Evolutionary conservation across 1,140 invertebrate genomes (phyloP), one percentile per base, ranked within the genome.

Genomic region (Cyclina sinensis): DNA sequence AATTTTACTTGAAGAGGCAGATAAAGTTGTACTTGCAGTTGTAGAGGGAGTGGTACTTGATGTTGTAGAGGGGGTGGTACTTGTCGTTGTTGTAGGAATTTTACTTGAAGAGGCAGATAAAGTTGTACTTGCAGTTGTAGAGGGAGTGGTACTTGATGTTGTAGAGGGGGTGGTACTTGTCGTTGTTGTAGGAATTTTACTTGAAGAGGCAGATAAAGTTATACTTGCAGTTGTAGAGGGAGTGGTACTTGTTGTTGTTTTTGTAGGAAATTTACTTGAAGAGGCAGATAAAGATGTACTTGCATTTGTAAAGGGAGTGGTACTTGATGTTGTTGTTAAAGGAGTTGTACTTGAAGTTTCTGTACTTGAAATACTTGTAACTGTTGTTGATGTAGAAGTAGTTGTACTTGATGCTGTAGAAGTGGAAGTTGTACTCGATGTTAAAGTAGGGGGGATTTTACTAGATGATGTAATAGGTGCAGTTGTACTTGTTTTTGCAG

Each of bases 331-430:
- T 2, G 68, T 24, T 54, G 62, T 35, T 70, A 68, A 24, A 35
- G 79, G n/a, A 1, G 68, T 27, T 35, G 21, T 65, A n/a, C 14
- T 81, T 81, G 79, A 21, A n/a, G 81, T 39, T n/a, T n/a, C n/a
- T n/a, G n/a, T n/a, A n/a, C n/a, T n/a, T n/a, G n/a, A n/a, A n/a
- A n/a, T n/a, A n/a, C n/a, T n/a, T n/a, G n/a, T n/a, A n/a, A n/a
- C n/a, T 18, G 57, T 35, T 39, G 57, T 35, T 62, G 59, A 46
- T 9, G 4, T n/a, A n/a, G n/a, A n/a, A n/a, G n/a, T n/a, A n/a
- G n/a, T n/a, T n/a, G n/a, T n/a, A n/a, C n/a, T n/a, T 18, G 57
- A 46, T 39, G 57, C 30, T 62, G 59, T 35, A 4, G 4, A n/a
- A n/a, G n/a, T n/a, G n/a, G n/a, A n/a, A n/a, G n/a, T n/a, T n/a